Evolutionary conservation across 2,888 invertebrate species (phyloP), one percentile per base, ranked within the genome.

Genomic region (Chrysolina oricalcia): DNA sequence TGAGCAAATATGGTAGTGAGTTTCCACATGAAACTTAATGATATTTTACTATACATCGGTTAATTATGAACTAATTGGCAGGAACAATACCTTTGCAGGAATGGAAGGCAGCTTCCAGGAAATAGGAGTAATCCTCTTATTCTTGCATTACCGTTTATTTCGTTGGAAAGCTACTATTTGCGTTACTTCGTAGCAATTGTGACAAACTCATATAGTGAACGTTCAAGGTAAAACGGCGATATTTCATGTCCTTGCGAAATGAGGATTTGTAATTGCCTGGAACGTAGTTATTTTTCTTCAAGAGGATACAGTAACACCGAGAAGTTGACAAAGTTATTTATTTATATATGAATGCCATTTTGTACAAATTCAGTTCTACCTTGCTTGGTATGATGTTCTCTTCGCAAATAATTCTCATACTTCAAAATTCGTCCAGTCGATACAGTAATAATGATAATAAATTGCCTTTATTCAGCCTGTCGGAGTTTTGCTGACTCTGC

Each of bases 61-160:
- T 53, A 53, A 53, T 53, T 53, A 53, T 53, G 50, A 53, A 53
- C 21, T 19, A 53, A 21, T 53, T 19, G 53, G 53, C 21, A 21
- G 6, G 19, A 53, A 53, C 53, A 53, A 53, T 53, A 21, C 53
- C 9, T 23, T 21, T 3, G 53, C 13, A 23, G 53, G 5, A 23
- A 53, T 53, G 3, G 11, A 17, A 19, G 23, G 1, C 53, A 19
- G 53, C 5, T 53, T 53, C 1, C 21, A 53, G 53, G 23, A 53
- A 53, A 53, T 21, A 53, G 21, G 21, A 53, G 11, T 53, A 53
- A 53, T 53, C 53, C 21, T 53, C 23, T 53, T 53, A 53, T 53
- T 11, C 53, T 53, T 53, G 23, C 53, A 53, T 10, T 53, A 21
- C 21, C 0, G 21, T 11, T 53, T 13, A 21, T 53, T 53, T 21